Evolutionary conservation across 2,888 invertebrate genomes (phyloP), one percentile per base, ranked within the genome.

Genomic region (Orthonevra nobilis): DNA sequence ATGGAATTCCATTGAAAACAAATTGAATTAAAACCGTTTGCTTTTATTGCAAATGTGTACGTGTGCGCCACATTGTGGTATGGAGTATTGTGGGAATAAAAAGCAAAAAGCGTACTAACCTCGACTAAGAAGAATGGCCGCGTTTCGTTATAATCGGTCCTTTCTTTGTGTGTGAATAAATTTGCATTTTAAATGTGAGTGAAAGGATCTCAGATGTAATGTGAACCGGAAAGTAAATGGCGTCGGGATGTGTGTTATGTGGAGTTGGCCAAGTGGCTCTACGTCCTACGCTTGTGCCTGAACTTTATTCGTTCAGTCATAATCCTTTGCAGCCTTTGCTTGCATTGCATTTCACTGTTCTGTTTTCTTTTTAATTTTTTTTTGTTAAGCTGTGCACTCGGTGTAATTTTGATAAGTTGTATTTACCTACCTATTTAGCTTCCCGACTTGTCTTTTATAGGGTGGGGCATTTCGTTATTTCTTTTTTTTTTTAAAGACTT

Each of bases 101-200:
- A 34, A 10, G 10, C 14, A 44, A 40, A 40, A 26, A 56, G 20
- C 42, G 26, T 48, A 34, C 30, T 60, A 63, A 72, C 12, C 20
- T 34, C 32, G 12, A 1, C 7, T 15, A 56, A 14, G 56, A 69
- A 54, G 40, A 40, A 60, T 52, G 56, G 42, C 38, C 36, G 28
- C 30, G 42, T 19, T 30, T 61, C 14, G 42, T 61, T 48, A 26
- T 9, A 40, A 34, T 48, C 63, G 32, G 20, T 23, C 4, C 7
- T 6, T 52, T 69, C 56, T 63, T 69, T 63, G 50, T 20, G 23
- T 52, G 38, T 44, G 70, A 46, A 66, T 40, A 54, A 70, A 70
- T 70, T 77, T 66, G 42, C 77, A 70, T 70, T 77, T 64, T 70
- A 70, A 60, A 77, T 77, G 58, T 34, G 30, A 61, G 34, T 56